Evolutionary conservation across 2,888 invertebrate genomes (phyloP).

Genomic region (Lapara coniferarum): DNA sequence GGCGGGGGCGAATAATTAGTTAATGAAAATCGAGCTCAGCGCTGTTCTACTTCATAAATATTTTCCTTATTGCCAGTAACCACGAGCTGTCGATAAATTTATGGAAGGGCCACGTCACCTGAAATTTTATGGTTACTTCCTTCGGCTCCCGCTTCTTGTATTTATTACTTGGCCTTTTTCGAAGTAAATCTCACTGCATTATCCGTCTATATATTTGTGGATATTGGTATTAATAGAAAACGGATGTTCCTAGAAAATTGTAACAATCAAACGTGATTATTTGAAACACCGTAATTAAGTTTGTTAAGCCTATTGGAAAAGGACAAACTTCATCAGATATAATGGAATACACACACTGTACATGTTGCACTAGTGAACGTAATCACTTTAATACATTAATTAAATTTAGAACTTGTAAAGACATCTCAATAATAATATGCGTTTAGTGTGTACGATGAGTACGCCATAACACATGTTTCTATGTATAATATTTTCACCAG

Average conservation of each 20-base stretch:
- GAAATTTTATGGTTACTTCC: conserved; percentile 79
- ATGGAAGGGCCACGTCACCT: conserved; percentile 79
- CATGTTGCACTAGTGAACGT: neutral
- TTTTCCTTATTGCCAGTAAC: conserved; percentile 80
- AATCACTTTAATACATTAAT: neutral
- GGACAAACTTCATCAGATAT: neutral
- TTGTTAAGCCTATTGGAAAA: neutral
- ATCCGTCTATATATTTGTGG: neutral
- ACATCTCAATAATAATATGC: neutral
- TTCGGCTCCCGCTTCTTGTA: conserved; percentile 63
- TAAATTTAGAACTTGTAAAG: no score
- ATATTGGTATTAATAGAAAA: neutral
- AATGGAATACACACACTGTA: neutral
- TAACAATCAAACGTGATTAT: neutral
- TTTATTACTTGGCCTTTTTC: conserved; percentile 56
- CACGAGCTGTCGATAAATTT: conserved; percentile 82
- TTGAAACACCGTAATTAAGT: neutral
- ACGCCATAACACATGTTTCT: neutral
- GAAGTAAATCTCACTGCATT: conserved; percentile 12
- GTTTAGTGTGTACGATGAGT: neutral
- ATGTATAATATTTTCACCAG: conserved; percentile 13
- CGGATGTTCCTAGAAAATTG: neutral
- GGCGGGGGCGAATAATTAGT: conserved; percentile 67
- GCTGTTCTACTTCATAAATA: conserved; percentile 78
- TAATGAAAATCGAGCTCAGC: conserved; percentile 73